Base-by-base conservation (phyloP, 1,140 invertebrate species). In the Tetramorium simillimum region DNA sequence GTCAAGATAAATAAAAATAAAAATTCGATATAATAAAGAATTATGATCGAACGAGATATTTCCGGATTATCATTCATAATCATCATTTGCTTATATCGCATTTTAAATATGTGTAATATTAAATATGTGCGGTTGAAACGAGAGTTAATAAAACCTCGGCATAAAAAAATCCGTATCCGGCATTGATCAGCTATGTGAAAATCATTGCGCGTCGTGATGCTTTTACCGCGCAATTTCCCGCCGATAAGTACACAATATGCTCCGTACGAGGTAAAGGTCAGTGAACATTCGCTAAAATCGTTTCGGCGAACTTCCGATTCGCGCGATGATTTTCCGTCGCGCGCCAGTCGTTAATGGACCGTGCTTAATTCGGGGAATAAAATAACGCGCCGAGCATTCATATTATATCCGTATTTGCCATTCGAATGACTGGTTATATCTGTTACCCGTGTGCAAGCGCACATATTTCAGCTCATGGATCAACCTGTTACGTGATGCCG, bases 211-310 rank as follows among this genome's bases (percentile, higher is more conserved):
- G 63, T n/a, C 53, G 40, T 72, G 53, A 73, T 24, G 67, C 80
- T 82, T 46, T 60, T 73, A 24, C 62, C 78, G n/a, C 14, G 40
- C 80, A 84, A 84, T 84, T 84, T 84, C 69, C 80, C 40, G 40
- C 40, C 51, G 80, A 73, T 82, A 82, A 82, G 80, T 82, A 82
- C 53, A 73, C 67, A 82, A 82, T 73, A 60, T 58, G 53, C 80
- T 37, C 7, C 78, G 51, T 12, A 7, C 40, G 53, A 73, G 46
- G 60, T 73, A 82, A 81, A 81, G 78, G 78, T 56, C 67, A 24
- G 24, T 18, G 80, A 49, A 82, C 53, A 24, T 33, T 37, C 67
- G 80, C 40, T 73, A 82, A 84, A 84, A 73, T n/a, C 69, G 28
- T 70, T 82, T 60, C 40, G n/a, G 18, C 40, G 67, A 82, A 60